Evolutionary conservation across 1,140 invertebrate genomes (phyloP).

Genomic region (Drosophila kanapiae): DNA sequence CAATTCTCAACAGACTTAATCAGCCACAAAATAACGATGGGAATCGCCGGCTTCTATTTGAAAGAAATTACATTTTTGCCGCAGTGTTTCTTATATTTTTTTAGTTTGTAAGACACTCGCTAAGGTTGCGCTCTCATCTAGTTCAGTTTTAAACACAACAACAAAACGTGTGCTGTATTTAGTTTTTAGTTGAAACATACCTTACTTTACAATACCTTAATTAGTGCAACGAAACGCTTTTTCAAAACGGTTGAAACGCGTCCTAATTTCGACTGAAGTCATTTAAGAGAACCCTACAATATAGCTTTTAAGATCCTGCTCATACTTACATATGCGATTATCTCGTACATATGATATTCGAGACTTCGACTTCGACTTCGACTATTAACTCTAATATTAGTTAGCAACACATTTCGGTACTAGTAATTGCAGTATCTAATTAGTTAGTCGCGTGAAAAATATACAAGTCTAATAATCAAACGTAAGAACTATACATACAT

Average conservation of each 20-base stretch:
- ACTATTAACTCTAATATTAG: slow-evolving; percentile 52
- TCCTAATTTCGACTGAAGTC: slow-evolving; percentile 78
- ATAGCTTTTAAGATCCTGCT: slow-evolving; percentile 39
- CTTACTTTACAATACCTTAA: slow-evolving; percentile 13
- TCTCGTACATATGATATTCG: slow-evolving; percentile 57
- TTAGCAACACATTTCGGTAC: slow-evolving; percentile 46
- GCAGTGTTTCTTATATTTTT: neutral
- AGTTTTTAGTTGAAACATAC: slow-evolving; percentile 37
- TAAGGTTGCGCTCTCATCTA: slow-evolving; percentile 57
- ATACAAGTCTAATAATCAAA: slow-evolving; percentile 55
- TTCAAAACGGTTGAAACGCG: slow-evolving; percentile 59
- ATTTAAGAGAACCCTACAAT: slow-evolving; percentile 55
- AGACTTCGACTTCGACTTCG: slow-evolving; percentile 37
- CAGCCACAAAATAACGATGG: neutral
- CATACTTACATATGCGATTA: slow-evolving; percentile 29
- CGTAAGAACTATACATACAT: slow-evolving; percentile 7
- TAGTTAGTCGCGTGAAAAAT: slow-evolving; percentile 53
- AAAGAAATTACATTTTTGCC: neutral
- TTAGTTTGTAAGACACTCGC: slow-evolving; percentile 25
- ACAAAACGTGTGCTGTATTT: slow-evolving; percentile 65
- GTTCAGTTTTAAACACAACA: slow-evolving; percentile 74
- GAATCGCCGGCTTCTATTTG: slow-evolving; percentile 1
- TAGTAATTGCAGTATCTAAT: slow-evolving; percentile 24
- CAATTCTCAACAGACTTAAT: neutral
- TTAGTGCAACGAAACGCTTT: slow-evolving; percentile 78